These are phyloP conservation scores for Lithobates pipiens DNA, from an alignment of 2,797 vertebrate species.

Conservation along the genomic window DNA sequence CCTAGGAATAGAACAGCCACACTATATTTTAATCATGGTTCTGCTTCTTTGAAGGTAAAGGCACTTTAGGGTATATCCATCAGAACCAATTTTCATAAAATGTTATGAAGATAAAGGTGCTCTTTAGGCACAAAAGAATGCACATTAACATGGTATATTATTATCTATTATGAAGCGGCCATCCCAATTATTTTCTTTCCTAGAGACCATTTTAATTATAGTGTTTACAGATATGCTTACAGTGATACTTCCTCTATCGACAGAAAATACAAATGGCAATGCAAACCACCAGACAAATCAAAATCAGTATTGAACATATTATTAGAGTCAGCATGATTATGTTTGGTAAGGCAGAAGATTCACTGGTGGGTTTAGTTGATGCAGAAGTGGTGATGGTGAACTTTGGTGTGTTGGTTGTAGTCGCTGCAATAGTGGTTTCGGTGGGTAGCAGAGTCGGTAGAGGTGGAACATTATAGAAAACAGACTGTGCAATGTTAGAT, in stretches of 20 bases:
- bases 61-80: too few relatives aligned
- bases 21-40: too few relatives aligned
- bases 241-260: background rate
- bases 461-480: constrained; percentile 55
- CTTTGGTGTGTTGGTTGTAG: background rate
- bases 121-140: too few relatives aligned
- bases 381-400: background rate
- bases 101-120: too few relatives aligned
- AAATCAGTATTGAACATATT: background rate
- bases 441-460: background rate
- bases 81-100: too few relatives aligned
- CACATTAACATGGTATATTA: too few relatives aligned
- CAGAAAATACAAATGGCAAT: constrained; percentile 23
- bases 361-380: background rate
- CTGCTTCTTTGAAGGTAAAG: too few relatives aligned
- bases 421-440: background rate
- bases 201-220: too few relatives aligned
- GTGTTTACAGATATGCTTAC: too few relatives aligned
- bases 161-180: too few relatives aligned
- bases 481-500: constrained; percentile 72
- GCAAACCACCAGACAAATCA: constrained; percentile 5
- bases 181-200: too few relatives aligned
- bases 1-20: too few relatives aligned
- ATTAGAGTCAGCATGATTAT: background rate
- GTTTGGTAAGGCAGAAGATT: background rate